A percentile compares a stretch with the other conserved stretches of the same genome.
phyloP scores from a whole-genome alignment of 2,888 invertebrate genomes.

The Schizotus pectinicornis region DNA sequence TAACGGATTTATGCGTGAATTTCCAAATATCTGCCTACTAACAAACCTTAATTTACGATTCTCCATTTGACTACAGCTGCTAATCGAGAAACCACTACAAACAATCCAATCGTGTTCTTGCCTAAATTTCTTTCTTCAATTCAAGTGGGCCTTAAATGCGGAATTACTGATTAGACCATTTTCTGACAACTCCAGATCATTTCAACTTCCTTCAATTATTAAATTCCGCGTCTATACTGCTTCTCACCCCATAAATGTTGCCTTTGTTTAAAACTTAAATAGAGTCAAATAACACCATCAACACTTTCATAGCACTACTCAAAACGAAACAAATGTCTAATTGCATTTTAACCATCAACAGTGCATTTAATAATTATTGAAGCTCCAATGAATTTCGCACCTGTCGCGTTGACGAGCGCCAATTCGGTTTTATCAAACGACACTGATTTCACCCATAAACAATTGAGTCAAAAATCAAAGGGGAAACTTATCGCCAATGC shows the following conservation, averaged over 20 bases:
- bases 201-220: constrained; percentile 21
- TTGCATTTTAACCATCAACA: background rate
- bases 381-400: background rate
- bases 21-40: constrained; percentile 51
- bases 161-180: constrained; percentile 13
- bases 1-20: constrained; percentile 53
- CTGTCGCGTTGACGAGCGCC: background rate
- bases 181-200: constrained; percentile 21
- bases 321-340: background rate
- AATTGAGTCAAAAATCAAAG: constrained; percentile 16
- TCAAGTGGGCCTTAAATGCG: background rate
- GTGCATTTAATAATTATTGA: background rate
- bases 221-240: constrained; percentile 17
- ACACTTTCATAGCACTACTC: constrained; percentile 17
- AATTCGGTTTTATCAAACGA: constrained; percentile 19
- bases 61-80: constrained; percentile 51
- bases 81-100: constrained; percentile 52
- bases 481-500: constrained; percentile 16
- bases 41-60: constrained; percentile 53
- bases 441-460: constrained; percentile 8
- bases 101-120: constrained; percentile 15
- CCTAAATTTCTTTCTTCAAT: constrained; percentile 22
- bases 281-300: constrained; percentile 16
- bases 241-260: constrained; percentile 19
- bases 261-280: constrained; percentile 21